Base-by-base conservation (phyloP, 2,113 vertebrate species). In the Siniperca knerii region DNA sequence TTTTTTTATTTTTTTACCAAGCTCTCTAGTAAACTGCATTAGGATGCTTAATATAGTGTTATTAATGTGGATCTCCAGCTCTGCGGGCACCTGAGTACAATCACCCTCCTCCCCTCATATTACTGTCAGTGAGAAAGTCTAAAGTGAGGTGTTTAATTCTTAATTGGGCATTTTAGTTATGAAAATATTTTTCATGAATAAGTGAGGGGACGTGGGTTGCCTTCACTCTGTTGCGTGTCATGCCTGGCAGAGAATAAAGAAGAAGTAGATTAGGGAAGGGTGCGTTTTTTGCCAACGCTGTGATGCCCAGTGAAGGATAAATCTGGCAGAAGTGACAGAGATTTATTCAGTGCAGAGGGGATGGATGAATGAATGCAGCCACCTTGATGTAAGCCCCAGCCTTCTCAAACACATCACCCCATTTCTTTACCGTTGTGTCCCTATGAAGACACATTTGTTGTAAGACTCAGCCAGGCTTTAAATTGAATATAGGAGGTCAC, bases 271-370 rank as follows among this genome's bases (percentile, higher is more conserved):
- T 75, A 66, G 70, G 80, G 61, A 69, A 57, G 58, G 79, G 40
- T 46, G 16, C 10, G 0, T 65, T 48, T 82, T 85, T 88, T 79
- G 72, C 83, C 69, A 77, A 62, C 70, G 10, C 81, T 65, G 73
- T 84, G 70, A 75, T 87, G 72, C 70, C 66, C 75, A 77, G 66
- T 66, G 82, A 92, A 90, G 93, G 89, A 85, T 90, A 85, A 92
- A 87, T 72, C 82, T 91, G 88, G 84, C 90, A 93, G 91, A 93
- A 94, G 82, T 87, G 92, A 92, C 86, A 87, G 71, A 86, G 84
- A 89, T 90, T 79, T 83, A 88, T 84, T 82, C 25, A 29, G 69
- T 79, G 67, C 52, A 78, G 79, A 91, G 77, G 71, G 42, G 84
- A 81, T 74, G 75, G 81, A 89, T 87, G 77, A 87, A 79, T 84